Evolutionary conservation across 2,113 vertebrate species (phyloP).

Genomic region (Pseudolaguvia tuberculata): DNA sequence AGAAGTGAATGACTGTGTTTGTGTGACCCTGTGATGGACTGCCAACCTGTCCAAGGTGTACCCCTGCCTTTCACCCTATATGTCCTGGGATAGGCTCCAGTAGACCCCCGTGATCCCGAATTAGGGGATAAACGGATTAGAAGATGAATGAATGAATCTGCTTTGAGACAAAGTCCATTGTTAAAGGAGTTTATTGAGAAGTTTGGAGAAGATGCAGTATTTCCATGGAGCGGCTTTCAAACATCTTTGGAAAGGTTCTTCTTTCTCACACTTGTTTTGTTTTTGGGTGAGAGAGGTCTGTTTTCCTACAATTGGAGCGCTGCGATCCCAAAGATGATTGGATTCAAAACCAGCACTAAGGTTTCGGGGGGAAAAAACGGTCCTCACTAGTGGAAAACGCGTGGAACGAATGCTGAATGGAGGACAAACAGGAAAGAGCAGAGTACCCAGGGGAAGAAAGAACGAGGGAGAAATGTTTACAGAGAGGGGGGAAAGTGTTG

Average conservation of each 20-base stretch:
- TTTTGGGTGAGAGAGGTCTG: background rate
- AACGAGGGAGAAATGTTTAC: conserved; percentile 25
- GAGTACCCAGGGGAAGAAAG: conserved; percentile 14
- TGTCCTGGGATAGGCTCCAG: no score
- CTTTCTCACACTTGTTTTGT: background rate
- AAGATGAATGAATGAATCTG: no score
- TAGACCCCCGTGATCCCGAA: no score
- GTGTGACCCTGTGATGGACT: no score
- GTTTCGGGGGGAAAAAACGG: conserved; percentile 23
- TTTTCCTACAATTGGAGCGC: background rate
- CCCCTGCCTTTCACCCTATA: no score
- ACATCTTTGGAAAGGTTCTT: background rate
- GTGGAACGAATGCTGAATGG: conserved; percentile 19
- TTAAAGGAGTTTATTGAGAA: no score
- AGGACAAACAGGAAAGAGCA: conserved; percentile 44
- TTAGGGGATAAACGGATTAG: no score
- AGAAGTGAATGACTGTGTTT: no score
- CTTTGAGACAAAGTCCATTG: no score
- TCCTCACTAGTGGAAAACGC: conserved; percentile 28
- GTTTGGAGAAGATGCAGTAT: no score
- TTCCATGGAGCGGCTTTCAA: background rate
- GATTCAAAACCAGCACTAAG: background rate
- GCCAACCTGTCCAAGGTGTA: no score
- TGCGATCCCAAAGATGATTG: background rate
- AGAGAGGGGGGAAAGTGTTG: conserved; percentile 3